Base-by-base conservation (phyloP, 2,797 vertebrate species). In the Geotrypetes seraphini region DNA sequence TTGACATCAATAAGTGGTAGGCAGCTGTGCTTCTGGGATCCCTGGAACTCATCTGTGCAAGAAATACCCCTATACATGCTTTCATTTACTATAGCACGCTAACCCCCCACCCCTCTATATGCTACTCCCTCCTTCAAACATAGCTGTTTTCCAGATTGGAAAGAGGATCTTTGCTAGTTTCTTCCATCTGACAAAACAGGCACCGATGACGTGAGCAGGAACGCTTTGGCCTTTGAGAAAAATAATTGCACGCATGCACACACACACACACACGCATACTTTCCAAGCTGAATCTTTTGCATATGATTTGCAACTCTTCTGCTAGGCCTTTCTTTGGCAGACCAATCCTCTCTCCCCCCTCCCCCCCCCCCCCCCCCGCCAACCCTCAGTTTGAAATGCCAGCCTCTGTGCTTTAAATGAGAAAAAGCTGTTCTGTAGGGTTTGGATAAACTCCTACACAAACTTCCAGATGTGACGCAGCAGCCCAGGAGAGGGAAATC, bases 381-480 rank as follows among this genome's bases (percentile, higher is more conserved):
- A n/a, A n/a, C n/a, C n/a, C n/a, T n/a, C n/a, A n/a, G 66, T 75
- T 77, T 72, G 71, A 77, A 80, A 79, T 90, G 84, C 85, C 86
- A 85, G 79, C 82, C 79, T 76, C 61, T 73, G 78, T 83, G 82
- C 83, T 82, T 84, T 80, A 92, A 84, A 93, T 92, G 89, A 96
- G 87, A 91, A 91, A 91, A 96, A 90, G 86, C 85, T 94, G 90
- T 66, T 65, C 83, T 83, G 77, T 83, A 82, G 87, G 80, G 61
- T 82, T 90, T 91, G 91, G 89, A 90, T 75, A 69, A 70, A 78
- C 76, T 89, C 89, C 91, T 90, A 91, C 81, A 89, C 86, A 92
- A 91, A 92, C 89, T 91, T 88, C 85, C 87, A 90, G 86, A 84
- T 89, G 87, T 91, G 86, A 89, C 87, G 90, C 80, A 81, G 86